Percentiles rank a stretch among this genome's conserved stretches.
Conservation (phyloP, 2,113 vertebrate species). For the Suricata suricatta region DNA sequence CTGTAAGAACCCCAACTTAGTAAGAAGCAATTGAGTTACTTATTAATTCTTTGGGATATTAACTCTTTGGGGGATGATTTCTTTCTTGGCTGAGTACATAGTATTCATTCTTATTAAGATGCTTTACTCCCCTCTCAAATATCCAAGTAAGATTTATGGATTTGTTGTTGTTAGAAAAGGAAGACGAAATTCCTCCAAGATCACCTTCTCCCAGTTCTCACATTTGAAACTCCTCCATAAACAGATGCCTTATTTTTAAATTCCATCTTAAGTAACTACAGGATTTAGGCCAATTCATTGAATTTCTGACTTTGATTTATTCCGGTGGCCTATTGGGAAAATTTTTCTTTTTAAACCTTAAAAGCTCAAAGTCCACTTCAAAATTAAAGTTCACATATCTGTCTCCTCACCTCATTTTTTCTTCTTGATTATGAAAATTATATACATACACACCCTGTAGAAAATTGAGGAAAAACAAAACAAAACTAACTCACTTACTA, state of each 20-base stretch:
- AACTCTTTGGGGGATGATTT: background rate
- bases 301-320: constrained; percentile 35
- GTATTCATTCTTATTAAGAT: background rate
- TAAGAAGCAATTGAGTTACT: background rate
- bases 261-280: constrained; percentile 5
- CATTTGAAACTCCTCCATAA: constrained; percentile 44
- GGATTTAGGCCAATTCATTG: background rate
- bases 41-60: background rate
- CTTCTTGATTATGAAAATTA: constrained; percentile 28
- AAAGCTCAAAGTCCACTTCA: constrained; percentile 34
- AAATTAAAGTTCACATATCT: background rate
- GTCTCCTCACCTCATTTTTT: constrained; percentile 35
- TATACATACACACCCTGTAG: background rate
- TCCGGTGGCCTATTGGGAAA: background rate
- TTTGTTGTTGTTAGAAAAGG: constrained; percentile 22
- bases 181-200: constrained; percentile 34
- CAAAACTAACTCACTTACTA: background rate
- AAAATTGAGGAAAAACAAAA: constrained; percentile 48
- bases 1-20: background rate
- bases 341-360: constrained; percentile 35
- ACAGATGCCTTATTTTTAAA: constrained; percentile 48
- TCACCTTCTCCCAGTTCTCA: constrained; percentile 2
- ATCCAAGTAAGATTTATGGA: constrained; percentile 35
- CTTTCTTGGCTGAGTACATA: background rate
- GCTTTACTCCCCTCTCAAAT: constrained; percentile 9